Base-by-base conservation (phyloP, 1,140 invertebrate species). In the Apocrypta bakeri region DNA sequence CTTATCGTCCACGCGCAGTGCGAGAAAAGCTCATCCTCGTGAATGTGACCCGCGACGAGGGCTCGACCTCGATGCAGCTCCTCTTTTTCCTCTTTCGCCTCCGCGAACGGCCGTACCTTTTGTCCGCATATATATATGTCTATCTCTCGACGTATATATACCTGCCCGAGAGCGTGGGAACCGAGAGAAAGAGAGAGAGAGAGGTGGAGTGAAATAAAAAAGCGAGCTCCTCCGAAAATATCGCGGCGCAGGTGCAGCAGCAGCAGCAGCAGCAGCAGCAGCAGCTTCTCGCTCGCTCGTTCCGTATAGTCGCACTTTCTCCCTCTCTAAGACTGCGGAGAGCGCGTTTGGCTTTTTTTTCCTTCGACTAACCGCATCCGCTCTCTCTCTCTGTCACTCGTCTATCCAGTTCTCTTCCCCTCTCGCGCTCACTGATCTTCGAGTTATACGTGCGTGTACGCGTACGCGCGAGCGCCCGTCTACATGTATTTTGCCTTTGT, bases 111-210 rank as follows among this genome's bases (percentile, higher is more conserved):
- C 40, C 40, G 14, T 17, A 12, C 42, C 21, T 48, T 25, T 4
- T 3, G 11, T 12, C 24, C 12, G 63, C 24, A 4, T 24, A 24
- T 14, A 1, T 66, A 24, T 66, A 24, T 66, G 63, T 48, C 12
- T 66, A 24, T 66, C 11, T 66, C 11, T 27, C 11, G 9, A 17
- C 21, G 48, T 17, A 25, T 29, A 25, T 66, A 66, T 66, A 66
- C 64, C 31, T n/a, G 68, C 2, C 17, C 27, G 68, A 71, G 68
- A 71, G 68, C 68, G 68, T 71, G 68, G 68, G 68, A 71, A 71
- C 31, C 17, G 21, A 2, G 12, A 4, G 31, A 14, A 4, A 21
- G 2, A 56, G 48, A 21, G 48, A 56, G 48, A 2, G 17, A 7
- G 48, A 21, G 21, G 48, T 21, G n/a, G 48, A 17, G 48, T 7